Evolutionary conservation across 2,888 invertebrate genomes (phyloP), one percentile per base, ranked within the genome.

Genomic region (Lycaena phlaeas): DNA sequence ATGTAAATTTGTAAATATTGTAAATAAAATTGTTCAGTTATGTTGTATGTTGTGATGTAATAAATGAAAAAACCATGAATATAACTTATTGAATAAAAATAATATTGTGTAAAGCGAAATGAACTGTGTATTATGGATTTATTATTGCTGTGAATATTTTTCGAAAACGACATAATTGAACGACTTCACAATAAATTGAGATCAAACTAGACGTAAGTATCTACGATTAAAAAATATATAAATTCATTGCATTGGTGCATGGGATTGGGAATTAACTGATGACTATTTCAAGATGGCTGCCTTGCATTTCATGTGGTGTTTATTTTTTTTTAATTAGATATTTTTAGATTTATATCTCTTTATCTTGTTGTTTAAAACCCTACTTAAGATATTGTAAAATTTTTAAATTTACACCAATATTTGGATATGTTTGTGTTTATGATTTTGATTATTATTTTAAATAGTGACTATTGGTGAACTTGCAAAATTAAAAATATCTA

Each of bases 251-350:
- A 34, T 34, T 22, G 18, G 18, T 34, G 34, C 22, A 34, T 34
- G 34, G 3, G 22, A 9, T 34, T 22, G 9, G 2, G n/a, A n/a
- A n/a, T 14, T 28, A 10, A 31, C 10, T 18, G 5, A 4, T 18
- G 7, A 14, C n/a, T n/a, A n/a, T 34, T 34, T 18, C 34, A 34
- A 34, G 22, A 34, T 34, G 34, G 34, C 34, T 34, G 34, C 18
- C 34, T 34, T 34, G 34, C 34, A 34, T 22, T 34, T 11, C 18
- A 34, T 17, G 34, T 22, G 22, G 31, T 18, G 27, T 27, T 27
- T 27, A 22, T 22, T 22, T 22, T 22, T 22, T 22, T 22, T 22
- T 7, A 7, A 7, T 4, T 22, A 22, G 2, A 22, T 22, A 22
- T 22, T 22, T 22, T 22, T 22, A 22, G 22, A 3, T 22, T 22